A percentile compares a stretch with the other conserved stretches of the same genome.
These are phyloP conservation scores for Caerostris extrusa DNA, from an alignment of 1,140 invertebrate species.

Conservation along the genomic window DNA sequence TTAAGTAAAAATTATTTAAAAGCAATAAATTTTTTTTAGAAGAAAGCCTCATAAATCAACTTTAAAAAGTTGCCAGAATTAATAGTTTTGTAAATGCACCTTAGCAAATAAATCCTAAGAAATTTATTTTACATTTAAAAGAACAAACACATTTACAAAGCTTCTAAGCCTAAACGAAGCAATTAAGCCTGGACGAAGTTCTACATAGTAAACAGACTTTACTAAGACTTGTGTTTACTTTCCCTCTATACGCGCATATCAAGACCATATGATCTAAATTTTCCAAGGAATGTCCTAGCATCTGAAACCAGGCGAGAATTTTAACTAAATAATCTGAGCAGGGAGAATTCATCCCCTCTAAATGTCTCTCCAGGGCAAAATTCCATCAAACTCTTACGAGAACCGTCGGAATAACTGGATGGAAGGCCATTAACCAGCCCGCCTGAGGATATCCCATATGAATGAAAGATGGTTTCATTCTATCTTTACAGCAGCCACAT, in stretches of 20 bases:
- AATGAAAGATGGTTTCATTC: slow-evolving; percentile 19
- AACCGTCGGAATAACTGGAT: neutral
- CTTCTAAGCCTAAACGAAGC: too few relatives aligned
- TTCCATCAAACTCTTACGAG: neutral
- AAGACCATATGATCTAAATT: neutral
- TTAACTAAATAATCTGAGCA: neutral
- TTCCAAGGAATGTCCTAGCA: neutral
- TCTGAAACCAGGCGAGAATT: neutral
- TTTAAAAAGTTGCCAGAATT: too few relatives aligned
- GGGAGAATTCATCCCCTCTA: too few relatives aligned
- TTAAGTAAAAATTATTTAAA: too few relatives aligned
- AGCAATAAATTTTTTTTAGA: too few relatives aligned
- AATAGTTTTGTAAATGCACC: too few relatives aligned
- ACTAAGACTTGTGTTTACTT: neutral
- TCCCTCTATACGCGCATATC: neutral
- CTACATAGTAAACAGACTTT: too few relatives aligned
- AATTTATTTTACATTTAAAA: too few relatives aligned
- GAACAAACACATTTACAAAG: too few relatives aligned
- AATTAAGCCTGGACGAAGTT: too few relatives aligned
- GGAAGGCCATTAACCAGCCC: neutral
- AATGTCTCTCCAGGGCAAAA: neutral
- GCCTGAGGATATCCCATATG: neutral
- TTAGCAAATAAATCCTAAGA: too few relatives aligned
- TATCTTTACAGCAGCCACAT: neutral
- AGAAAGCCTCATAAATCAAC: too few relatives aligned